phyloP scores from a whole-genome alignment of 2,113 vertebrate species.

The Clarias magur region DNA sequence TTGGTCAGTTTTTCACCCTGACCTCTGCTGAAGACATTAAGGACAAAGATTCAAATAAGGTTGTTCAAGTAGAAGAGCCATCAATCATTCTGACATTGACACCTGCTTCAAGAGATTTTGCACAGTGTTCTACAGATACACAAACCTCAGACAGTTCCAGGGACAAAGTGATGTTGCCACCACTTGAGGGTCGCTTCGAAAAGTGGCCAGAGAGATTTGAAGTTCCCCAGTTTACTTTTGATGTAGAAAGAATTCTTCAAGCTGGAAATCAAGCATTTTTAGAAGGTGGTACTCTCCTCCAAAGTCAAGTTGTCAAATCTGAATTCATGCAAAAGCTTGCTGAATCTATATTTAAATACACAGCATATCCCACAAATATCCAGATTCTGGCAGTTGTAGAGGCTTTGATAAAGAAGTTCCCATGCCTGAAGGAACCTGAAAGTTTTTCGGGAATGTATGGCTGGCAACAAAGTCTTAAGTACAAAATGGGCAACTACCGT shows the following conservation, averaged over 20 bases:
- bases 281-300: background rate
- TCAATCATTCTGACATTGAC: background rate
- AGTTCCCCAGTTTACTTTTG: background rate
- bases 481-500: constrained; percentile 37
- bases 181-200: background rate
- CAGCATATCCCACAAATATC: constrained; percentile 12
- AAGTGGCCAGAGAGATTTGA: background rate
- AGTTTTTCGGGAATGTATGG: background rate
- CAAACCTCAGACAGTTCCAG: background rate
- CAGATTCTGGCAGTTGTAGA: background rate
- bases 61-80: background rate
- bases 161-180: background rate
- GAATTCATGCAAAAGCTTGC: too few relatives aligned
- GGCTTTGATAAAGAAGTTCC: constrained; percentile 16
- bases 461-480: constrained; percentile 18
- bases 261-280: background rate
- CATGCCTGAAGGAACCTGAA: constrained; percentile 13
- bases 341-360: background rate
- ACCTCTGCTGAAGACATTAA: background rate
- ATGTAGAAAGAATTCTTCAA: background rate
- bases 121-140: background rate
- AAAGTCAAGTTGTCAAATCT: background rate
- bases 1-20: constrained; percentile 9
- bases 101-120: background rate
- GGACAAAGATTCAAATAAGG: background rate